These are phyloP conservation scores for Chironomus riparius DNA, from an alignment of 2,888 invertebrate species.

Conservation along the genomic window DNA sequence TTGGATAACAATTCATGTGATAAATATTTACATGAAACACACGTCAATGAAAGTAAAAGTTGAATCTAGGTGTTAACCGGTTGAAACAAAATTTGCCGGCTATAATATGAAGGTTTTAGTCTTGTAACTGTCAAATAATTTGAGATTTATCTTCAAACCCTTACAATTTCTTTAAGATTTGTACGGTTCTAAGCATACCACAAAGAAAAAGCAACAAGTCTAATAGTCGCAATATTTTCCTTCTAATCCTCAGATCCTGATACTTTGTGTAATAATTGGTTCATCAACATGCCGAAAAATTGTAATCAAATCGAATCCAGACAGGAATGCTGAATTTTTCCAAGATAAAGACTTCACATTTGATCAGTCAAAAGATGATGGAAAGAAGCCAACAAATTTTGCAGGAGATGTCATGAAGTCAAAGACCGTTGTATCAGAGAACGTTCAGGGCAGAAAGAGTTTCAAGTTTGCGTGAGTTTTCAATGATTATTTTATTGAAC, in stretches of 20 bases:
- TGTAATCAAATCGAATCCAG: constrained; percentile 16
- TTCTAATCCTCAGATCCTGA: constrained; percentile 4
- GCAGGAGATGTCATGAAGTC: constrained; percentile 39
- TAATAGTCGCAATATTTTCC: too few relatives aligned
- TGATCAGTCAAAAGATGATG: constrained; percentile 8
- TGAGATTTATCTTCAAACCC: too few relatives aligned
- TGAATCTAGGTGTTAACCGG: too few relatives aligned
- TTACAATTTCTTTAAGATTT: too few relatives aligned
- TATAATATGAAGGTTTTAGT: too few relatives aligned
- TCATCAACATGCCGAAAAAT: constrained; percentile 6
- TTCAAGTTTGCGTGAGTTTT: constrained; percentile 35
- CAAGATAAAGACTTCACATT: constrained; percentile 22
- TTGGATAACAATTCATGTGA: too few relatives aligned
- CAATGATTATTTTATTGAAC: background rate
- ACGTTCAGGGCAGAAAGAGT: constrained; percentile 36
- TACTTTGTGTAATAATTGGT: background rate
- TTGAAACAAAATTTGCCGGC: too few relatives aligned
- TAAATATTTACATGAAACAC: too few relatives aligned
- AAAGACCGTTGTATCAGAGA: constrained; percentile 37
- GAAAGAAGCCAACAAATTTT: constrained; percentile 34
- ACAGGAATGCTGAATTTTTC: constrained; percentile 17
- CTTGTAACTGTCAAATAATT: background rate
- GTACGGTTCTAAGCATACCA: too few relatives aligned
- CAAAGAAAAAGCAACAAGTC: too few relatives aligned
- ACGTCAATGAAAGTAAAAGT: too few relatives aligned